Conservation (phyloP, 92 coral and sea anemone genomes). For the Heliopora coerulea region DNA sequence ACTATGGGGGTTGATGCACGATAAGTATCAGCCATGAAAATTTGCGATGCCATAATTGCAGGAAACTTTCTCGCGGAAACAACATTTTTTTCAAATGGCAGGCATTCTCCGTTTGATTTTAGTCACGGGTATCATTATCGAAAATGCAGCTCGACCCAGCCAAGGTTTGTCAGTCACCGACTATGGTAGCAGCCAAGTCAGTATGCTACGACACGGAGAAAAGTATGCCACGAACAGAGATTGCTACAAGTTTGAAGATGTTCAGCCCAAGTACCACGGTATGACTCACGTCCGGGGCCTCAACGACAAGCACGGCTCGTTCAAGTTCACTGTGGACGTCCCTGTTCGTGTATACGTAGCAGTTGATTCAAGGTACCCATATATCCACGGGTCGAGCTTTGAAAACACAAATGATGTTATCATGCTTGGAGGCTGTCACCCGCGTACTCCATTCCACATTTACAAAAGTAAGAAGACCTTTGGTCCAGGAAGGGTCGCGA, state of each 20-base stretch:
- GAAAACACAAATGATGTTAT: constrained; percentile 58
- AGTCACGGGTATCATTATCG: background rate
- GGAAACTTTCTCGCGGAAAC: no score
- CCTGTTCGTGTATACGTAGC: constrained; percentile 79
- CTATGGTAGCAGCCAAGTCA: constrained; percentile 66
- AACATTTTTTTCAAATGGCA: background rate
- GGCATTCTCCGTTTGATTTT: background rate
- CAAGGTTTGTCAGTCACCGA: constrained; percentile 57
- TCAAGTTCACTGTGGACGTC: constrained; percentile 56
- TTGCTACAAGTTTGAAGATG: constrained; percentile 77
- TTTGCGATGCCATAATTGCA: no score
- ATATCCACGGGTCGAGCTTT: constrained; percentile 69
- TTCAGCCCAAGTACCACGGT: constrained; percentile 81
- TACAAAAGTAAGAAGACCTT: constrained; percentile 62
- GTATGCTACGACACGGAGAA: constrained; percentile 88
- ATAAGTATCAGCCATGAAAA: no score
- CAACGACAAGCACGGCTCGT: constrained; percentile 68
- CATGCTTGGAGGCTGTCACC: constrained; percentile 77
- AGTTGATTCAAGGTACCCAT: constrained; percentile 69
- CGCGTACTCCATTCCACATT: constrained; percentile 65
- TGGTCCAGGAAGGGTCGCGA: constrained; percentile 68
- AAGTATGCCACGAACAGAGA: constrained; percentile 76
- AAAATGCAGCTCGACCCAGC: background rate
- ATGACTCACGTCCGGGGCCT: constrained; percentile 90
- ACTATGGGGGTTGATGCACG: no score